Evolutionary conservation across 1,140 invertebrate species (phyloP).

Genomic region (Drosophila watanabei): DNA sequence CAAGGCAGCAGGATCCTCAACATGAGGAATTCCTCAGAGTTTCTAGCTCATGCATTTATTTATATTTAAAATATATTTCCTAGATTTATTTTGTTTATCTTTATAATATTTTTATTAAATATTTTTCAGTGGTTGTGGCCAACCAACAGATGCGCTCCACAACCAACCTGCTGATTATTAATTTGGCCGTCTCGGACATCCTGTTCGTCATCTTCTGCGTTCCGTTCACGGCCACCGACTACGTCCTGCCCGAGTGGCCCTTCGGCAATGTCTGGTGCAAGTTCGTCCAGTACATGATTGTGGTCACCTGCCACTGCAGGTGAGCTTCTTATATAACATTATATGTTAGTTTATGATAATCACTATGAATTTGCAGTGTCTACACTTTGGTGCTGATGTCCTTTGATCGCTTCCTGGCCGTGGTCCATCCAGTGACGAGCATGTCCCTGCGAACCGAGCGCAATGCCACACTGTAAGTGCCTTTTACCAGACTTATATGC

Average conservation of each 20-base stretch:
- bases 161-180: conserved; percentile 96
- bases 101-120: background rate
- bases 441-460: conserved; percentile 95
- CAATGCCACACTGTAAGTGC: conserved; percentile 90
- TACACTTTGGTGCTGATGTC: conserved; percentile 98
- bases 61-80: background rate
- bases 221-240: conserved; percentile 89
- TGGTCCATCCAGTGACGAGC: conserved; percentile 96
- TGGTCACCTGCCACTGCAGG: conserved; percentile 93
- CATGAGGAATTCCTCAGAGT: conserved; percentile 2
- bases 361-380: conserved; percentile 45
- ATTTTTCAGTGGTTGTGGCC: conserved; percentile 91
- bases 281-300: conserved; percentile 93
- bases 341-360: conserved; percentile 58
- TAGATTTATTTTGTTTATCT: no score
- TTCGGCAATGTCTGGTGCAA: conserved; percentile 97
- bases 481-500: background rate
- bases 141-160: conserved; percentile 97
- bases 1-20: conserved; percentile 13
- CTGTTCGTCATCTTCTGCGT: conserved; percentile 98
- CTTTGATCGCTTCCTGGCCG: conserved; percentile 96
- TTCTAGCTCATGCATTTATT: background rate
- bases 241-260: conserved; percentile 94
- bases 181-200: conserved; percentile 95
- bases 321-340: conserved; percentile 87